Conservation (phyloP, 2,888 invertebrate genomes). For the Drosophila pseudotakahashii region DNA sequence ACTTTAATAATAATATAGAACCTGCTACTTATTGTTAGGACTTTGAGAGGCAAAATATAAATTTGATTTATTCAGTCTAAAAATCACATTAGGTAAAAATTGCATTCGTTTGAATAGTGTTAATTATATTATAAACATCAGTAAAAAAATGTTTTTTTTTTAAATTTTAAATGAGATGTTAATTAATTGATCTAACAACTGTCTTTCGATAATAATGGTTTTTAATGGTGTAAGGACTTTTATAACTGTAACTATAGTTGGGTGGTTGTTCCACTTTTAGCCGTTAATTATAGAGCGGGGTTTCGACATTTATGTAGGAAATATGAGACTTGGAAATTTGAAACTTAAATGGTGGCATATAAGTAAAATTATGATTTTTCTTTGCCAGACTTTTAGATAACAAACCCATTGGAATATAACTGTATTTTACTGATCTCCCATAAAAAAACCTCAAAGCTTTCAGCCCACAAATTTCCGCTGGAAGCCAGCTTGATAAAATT, state of each 20-base stretch:
- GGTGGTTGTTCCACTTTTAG: background rate
- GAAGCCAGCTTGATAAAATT: slow-evolving; percentile 69
- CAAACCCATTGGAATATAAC: background rate
- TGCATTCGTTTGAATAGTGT: no score
- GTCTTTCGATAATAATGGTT: no score
- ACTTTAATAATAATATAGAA: background rate
- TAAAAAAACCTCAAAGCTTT: slow-evolving; percentile 16
- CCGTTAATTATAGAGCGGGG: slow-evolving; percentile 44
- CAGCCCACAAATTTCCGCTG: slow-evolving; percentile 29
- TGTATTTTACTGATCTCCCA: background rate
- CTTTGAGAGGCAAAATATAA: background rate
- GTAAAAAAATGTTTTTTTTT: no score
- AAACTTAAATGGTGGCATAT: background rate
- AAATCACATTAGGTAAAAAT: no score
- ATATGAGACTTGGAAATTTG: background rate
- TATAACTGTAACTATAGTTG: background rate
- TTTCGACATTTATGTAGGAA: background rate
- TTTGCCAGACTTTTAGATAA: background rate
- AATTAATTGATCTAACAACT: no score
- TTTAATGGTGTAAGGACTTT: no score
- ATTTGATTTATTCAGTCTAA: no score
- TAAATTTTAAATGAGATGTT: no score
- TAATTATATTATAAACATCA: no score
- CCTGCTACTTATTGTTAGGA: background rate
- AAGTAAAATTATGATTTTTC: background rate